Conservation (phyloP, 2,113 vertebrate species). For the Genyomyrus donnyi region DNA sequence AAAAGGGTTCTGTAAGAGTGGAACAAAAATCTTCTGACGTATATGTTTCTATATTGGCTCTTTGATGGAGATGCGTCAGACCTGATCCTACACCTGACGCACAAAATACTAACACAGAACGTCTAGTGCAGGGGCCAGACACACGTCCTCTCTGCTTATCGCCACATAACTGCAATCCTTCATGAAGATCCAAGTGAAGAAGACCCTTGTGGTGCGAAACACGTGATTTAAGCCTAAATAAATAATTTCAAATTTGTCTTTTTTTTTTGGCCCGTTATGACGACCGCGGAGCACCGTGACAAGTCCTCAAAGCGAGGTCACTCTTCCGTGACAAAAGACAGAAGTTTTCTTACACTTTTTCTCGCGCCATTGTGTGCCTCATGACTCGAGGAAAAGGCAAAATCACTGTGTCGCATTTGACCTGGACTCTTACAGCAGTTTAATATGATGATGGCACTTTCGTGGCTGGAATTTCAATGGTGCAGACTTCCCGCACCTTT, state of each 20-base stretch:
- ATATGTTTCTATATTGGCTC: background rate
- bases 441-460: conserved; percentile 70
- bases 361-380: conserved; percentile 70
- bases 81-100: background rate
- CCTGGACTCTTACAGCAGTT: conserved; percentile 67
- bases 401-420: conserved; percentile 69
- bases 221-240: conserved; percentile 67
- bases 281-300: conserved; percentile 51
- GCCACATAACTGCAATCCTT: conserved; percentile 55
- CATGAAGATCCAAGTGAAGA: conserved; percentile 56
- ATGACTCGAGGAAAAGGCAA: conserved; percentile 62
- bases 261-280: conserved; percentile 48
- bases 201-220: conserved; percentile 56
- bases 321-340: conserved; percentile 62
- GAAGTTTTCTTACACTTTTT: conserved; percentile 64
- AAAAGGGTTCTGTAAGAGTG: conserved; percentile 23
- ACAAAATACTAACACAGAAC: background rate
- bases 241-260: conserved; percentile 58
- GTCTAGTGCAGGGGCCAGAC: conserved; percentile 31
- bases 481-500: conserved; percentile 39
- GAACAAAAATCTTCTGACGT: background rate
- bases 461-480: conserved; percentile 68
- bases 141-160: conserved; percentile 57
- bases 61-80: background rate
- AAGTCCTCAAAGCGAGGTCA: conserved; percentile 60